A percentile compares a stretch with the other conserved stretches of the same genome.
phyloP scores from a whole-genome alignment of 2,888 invertebrate genomes.

The Cordilura impudica region DNA sequence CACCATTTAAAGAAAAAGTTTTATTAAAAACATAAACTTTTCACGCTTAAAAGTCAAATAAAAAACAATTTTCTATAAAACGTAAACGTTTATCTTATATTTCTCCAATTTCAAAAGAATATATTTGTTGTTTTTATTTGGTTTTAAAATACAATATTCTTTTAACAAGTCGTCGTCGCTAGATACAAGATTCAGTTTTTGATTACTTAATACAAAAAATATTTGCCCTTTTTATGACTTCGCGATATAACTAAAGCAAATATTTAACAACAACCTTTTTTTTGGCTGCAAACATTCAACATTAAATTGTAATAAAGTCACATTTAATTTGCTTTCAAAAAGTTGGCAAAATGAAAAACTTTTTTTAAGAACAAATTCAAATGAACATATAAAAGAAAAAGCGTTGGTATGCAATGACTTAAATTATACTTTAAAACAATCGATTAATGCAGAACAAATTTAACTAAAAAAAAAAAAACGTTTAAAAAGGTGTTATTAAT shows the following conservation, averaged over 20 bases:
- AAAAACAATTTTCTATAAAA: not conserved
- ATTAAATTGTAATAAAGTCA: conserved; percentile 31
- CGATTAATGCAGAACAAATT: too few species aligned
- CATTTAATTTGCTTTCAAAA: conserved; percentile 16
- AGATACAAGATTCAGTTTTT: too few species aligned
- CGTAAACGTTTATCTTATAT: not conserved
- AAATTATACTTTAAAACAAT: too few species aligned
- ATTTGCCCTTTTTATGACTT: not conserved
- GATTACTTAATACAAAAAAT: not conserved
- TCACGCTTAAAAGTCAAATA: not conserved
- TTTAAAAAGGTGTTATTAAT: too few species aligned
- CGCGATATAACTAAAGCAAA: not conserved
- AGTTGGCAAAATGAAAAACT: not conserved
- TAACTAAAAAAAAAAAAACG: too few species aligned
- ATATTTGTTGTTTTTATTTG: not conserved
- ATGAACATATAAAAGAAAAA: too few species aligned
- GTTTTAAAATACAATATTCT: not conserved
- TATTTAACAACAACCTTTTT: not conserved
- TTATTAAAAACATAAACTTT: not conserved
- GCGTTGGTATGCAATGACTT: too few species aligned
- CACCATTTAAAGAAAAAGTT: not conserved
- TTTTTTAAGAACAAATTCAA: not conserved
- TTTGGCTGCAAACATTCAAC: conserved; percentile 17
- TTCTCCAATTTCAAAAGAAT: too few species aligned
- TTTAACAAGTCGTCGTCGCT: too few species aligned